Evolutionary conservation across 1,140 invertebrate genomes (phyloP).

Genomic region (Coelopa frigida): DNA sequence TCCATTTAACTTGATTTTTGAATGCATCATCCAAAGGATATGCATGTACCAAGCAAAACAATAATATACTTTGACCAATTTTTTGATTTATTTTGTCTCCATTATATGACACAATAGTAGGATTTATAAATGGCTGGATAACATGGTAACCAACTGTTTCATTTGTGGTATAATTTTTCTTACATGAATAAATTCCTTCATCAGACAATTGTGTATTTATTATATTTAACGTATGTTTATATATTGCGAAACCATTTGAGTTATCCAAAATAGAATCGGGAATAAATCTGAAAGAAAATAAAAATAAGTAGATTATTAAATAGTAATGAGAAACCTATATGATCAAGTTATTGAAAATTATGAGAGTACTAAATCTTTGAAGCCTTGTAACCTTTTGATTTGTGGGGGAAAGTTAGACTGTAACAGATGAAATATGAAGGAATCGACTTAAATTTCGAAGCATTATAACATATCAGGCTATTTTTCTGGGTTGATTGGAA

Average conservation of each 20-base stretch:
- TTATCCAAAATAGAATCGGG: too few relatives aligned
- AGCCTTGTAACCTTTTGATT: too few relatives aligned
- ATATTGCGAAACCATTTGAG: slow-evolving; percentile 28
- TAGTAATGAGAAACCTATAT: too few relatives aligned
- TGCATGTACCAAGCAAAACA: slow-evolving; percentile 53
- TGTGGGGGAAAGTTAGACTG: too few relatives aligned
- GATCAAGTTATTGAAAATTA: too few relatives aligned
- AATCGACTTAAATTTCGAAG: too few relatives aligned
- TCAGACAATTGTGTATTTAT: slow-evolving; percentile 45
- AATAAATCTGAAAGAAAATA: too few relatives aligned
- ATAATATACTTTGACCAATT: slow-evolving; percentile 45
- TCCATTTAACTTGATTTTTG: slow-evolving; percentile 46
- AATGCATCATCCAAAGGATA: slow-evolving; percentile 51
- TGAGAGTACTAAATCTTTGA: too few relatives aligned
- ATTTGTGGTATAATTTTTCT: slow-evolving; percentile 32
- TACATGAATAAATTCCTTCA: slow-evolving; percentile 48
- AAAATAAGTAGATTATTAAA: too few relatives aligned
- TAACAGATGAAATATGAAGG: too few relatives aligned
- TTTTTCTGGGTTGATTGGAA: too few relatives aligned
- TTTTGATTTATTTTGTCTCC: slow-evolving; percentile 46
- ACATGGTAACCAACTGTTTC: slow-evolving; percentile 29
- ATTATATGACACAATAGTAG: slow-evolving; percentile 47
- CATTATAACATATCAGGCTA: too few relatives aligned
- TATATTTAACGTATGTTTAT: slow-evolving; percentile 25
- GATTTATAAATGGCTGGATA: slow-evolving; percentile 44